Base-by-base conservation (phyloP, 2,113 vertebrate genomes). In the Oryzias curvinotus region DNA sequence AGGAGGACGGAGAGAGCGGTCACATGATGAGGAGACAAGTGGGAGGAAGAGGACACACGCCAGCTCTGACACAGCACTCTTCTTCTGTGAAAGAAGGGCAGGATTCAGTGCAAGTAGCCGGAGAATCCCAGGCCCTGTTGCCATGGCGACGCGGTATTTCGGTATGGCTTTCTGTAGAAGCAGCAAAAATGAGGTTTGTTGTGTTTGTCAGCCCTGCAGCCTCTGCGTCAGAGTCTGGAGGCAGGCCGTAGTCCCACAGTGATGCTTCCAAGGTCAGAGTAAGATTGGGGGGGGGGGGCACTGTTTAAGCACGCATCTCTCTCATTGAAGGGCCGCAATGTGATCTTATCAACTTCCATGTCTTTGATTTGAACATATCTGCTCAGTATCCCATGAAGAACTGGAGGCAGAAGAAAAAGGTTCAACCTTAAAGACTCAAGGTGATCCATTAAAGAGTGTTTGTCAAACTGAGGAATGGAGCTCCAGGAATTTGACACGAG, bases 31-130 rank as follows among this genome's bases (percentile, higher is more conserved):
- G 19, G 48, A 75, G 69, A 57, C 1, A 46, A 59, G 65, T 54
- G 62, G 50, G 77, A 69, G 71, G 79, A 65, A 46, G 71, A 71
- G 71, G 52, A 69, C 2, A 60, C 56, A 56, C 68, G 73, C 67
- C 78, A 70, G 73, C 63, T 80, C 75, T 86, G 83, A 86, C 77
- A 68, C 82, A 77, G 83, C 81, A 82, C 63, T 84, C 75, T 65
- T 57, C 64, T n/a, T 79, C 62, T 7, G 50, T 25, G 45, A 30
- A 30, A 52, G 45, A 66, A 46, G 47, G 42, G 26, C 30, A 14
- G 4, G 59, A 72, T 78, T 77, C 60, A 65, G 66, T 61, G 49
- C 17, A 44, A 72, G 58, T 30, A 65, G 12, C 36, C 10, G 36
- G 36, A 36, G 36, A 36, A 36, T 36, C 36, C 36, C 53, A 25